A percentile compares a stretch with the other conserved stretches of the same genome.
phyloP scores from a whole-genome alignment of 2,888 invertebrate genomes.

The Craniophora ligustri region DNA sequence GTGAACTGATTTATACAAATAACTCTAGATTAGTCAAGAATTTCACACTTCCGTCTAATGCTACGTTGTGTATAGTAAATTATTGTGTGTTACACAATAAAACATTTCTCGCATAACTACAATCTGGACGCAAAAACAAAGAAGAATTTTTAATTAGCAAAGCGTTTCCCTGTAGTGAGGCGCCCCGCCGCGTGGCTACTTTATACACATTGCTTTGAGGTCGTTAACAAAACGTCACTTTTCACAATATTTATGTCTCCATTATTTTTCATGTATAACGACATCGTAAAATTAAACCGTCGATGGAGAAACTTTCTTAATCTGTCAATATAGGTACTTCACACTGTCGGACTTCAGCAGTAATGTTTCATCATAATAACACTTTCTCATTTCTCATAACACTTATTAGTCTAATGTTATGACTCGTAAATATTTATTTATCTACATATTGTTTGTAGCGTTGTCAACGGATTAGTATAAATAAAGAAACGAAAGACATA shows the following conservation, averaged over 20 bases:
- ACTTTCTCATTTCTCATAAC: constrained; percentile 14
- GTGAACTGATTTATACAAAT: constrained; percentile 63
- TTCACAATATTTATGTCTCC: constrained; percentile 86
- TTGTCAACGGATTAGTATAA: constrained; percentile 38
- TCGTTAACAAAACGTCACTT: constrained; percentile 86
- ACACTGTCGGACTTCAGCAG: not conserved
- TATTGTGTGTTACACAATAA: constrained; percentile 78
- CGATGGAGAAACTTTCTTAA: constrained; percentile 59
- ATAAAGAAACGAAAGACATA: constrained; percentile 48
- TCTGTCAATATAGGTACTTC: constrained; percentile 33
- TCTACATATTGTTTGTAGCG: constrained; percentile 6
- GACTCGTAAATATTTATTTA: too few relatives aligned
- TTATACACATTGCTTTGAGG: constrained; percentile 77
- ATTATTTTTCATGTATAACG: constrained; percentile 82
- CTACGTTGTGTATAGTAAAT: constrained; percentile 68
- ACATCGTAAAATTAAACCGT: constrained; percentile 77
- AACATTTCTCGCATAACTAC: constrained; percentile 75
- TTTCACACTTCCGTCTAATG: constrained; percentile 71
- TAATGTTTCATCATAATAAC: constrained; percentile 5
- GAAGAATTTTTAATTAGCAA: constrained; percentile 84
- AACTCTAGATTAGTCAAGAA: constrained; percentile 66
- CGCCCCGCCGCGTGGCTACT: constrained; percentile 82
- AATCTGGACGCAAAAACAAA: constrained; percentile 77
- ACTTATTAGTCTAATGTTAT: too few relatives aligned
- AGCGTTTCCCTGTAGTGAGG: constrained; percentile 71